Conservation (phyloP, 2,888 invertebrate genomes). For the Harpalus rubripes region DNA sequence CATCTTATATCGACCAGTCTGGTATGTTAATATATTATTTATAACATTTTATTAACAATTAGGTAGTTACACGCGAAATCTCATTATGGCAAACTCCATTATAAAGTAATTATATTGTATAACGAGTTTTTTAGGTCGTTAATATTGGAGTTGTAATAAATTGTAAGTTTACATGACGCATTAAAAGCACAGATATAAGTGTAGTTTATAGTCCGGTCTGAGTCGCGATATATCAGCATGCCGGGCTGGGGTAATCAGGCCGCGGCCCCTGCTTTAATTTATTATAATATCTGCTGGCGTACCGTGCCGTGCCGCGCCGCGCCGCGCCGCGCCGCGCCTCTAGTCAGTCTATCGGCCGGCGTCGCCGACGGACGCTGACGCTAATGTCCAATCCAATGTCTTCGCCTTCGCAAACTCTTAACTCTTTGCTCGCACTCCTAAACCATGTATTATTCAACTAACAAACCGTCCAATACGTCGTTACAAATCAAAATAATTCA, state of each 20-base stretch:
- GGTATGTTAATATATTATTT: conserved; percentile 69
- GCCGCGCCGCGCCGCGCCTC: not conserved
- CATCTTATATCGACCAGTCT: conserved; percentile 67
- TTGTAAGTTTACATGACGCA: conserved; percentile 74
- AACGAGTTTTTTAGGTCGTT: conserved; percentile 71
- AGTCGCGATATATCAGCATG: conserved; percentile 69
- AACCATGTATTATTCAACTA: no score
- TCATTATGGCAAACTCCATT: conserved; percentile 71
- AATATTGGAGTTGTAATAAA: conserved; percentile 73
- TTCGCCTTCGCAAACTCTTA: not conserved
- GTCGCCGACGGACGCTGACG: conserved; percentile 19
- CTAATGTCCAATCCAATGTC: conserved; percentile 20
- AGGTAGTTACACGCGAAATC: conserved; percentile 71
- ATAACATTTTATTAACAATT: conserved; percentile 70
- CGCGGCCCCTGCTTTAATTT: conserved; percentile 69
- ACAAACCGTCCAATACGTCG: no score
- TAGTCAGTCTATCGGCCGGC: not conserved
- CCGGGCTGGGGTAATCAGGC: conserved; percentile 69
- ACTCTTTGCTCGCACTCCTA: no score
- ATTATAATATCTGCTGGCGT: conserved; percentile 73
- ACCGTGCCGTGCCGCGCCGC: conserved; percentile 51
- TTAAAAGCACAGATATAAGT: conserved; percentile 73
- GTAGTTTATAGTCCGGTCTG: conserved; percentile 70
- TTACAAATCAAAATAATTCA: no score
- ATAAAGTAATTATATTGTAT: conserved; percentile 71